A percentile compares a stretch with the other conserved stretches of the same genome.
Conservation (phyloP, 2,888 invertebrate species). For the Petrolisthes cinctipes region DNA sequence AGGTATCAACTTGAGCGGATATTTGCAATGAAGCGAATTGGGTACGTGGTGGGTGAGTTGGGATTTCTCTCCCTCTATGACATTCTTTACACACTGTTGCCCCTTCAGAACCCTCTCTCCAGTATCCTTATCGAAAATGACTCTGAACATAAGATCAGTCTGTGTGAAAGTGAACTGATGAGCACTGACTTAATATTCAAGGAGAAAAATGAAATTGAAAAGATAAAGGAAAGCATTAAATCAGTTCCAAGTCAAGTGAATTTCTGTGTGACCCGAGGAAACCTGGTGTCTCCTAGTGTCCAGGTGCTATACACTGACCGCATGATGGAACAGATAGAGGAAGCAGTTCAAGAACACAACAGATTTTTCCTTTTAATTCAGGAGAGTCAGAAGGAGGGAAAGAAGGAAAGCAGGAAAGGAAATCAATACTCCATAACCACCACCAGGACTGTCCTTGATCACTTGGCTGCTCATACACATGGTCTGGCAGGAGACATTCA, state of each 20-base stretch:
- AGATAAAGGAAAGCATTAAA: slow-evolving; percentile 27
- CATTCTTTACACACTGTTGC: slow-evolving; percentile 42
- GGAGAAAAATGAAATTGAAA: slow-evolving; percentile 21
- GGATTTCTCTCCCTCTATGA: slow-evolving; percentile 61
- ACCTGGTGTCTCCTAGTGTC: slow-evolving; percentile 37
- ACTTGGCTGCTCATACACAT: slow-evolving; percentile 28
- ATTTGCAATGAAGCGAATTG: slow-evolving; percentile 52
- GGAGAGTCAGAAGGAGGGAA: not conserved
- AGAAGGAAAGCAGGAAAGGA: not conserved
- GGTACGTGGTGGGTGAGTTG: slow-evolving; percentile 50
- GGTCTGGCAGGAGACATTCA: slow-evolving; percentile 27
- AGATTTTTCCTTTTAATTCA: slow-evolving; percentile 37
- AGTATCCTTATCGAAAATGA: slow-evolving; percentile 51
- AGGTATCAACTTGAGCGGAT: slow-evolving; percentile 48
- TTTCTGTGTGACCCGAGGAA: slow-evolving; percentile 52
- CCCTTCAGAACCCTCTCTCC: slow-evolving; percentile 47
- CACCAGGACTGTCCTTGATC: slow-evolving; percentile 45
- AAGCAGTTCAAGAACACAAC: slow-evolving; percentile 38
- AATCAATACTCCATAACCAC: slow-evolving; percentile 7
- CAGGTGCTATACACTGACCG: slow-evolving; percentile 46
- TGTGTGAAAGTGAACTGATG: slow-evolving; percentile 47
- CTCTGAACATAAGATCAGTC: slow-evolving; percentile 21
- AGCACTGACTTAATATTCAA: not conserved
- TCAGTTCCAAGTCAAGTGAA: slow-evolving; percentile 30
- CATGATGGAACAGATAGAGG: slow-evolving; percentile 46